Percentiles rank a stretch among this genome's conserved stretches.
Evolutionary conservation across 2,888 invertebrate genomes (phyloP).

Genomic region (Eudemis profundana): DNA sequence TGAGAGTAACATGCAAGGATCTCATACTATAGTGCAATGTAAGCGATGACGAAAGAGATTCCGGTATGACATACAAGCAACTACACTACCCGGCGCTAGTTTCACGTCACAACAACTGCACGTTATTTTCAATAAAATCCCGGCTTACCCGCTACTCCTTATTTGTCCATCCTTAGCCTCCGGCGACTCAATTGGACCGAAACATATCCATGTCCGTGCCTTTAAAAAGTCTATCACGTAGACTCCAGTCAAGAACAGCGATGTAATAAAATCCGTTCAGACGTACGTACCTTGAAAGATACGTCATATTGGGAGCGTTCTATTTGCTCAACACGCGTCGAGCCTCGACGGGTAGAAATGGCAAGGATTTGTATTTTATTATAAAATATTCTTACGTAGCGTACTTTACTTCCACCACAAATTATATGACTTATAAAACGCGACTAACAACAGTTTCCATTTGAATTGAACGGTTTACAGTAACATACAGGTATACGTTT

Average conservation of each 20-base stretch:
- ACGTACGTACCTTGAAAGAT: conserved; percentile 38
- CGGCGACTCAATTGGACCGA: conserved; percentile 49
- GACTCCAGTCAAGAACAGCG: conserved; percentile 48
- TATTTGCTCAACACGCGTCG: conserved; percentile 48
- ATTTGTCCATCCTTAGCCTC: conserved; percentile 29
- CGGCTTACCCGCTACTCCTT: conserved; percentile 15
- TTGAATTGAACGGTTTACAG: too few relatives aligned
- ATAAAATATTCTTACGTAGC: conserved; percentile 42
- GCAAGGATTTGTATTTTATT: conserved; percentile 47
- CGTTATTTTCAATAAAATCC: conserved; percentile 43
- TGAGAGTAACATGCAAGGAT: too few relatives aligned
- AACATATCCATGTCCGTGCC: conserved; percentile 50
- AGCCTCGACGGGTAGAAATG: conserved; percentile 45
- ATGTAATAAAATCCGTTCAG: conserved; percentile 55
- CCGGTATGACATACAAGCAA: not conserved
- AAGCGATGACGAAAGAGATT: too few relatives aligned
- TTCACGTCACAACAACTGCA: conserved; percentile 32
- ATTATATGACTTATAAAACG: too few relatives aligned
- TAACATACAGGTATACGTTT: too few relatives aligned
- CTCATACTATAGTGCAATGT: too few relatives aligned
- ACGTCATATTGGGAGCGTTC: conserved; percentile 47
- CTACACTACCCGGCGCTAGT: not conserved
- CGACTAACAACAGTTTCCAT: too few relatives aligned
- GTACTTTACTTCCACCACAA: too few relatives aligned
- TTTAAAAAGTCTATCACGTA: conserved; percentile 37